phyloP scores from a whole-genome alignment of 1,140 invertebrate species.

The Lordiphosa mommai region DNA sequence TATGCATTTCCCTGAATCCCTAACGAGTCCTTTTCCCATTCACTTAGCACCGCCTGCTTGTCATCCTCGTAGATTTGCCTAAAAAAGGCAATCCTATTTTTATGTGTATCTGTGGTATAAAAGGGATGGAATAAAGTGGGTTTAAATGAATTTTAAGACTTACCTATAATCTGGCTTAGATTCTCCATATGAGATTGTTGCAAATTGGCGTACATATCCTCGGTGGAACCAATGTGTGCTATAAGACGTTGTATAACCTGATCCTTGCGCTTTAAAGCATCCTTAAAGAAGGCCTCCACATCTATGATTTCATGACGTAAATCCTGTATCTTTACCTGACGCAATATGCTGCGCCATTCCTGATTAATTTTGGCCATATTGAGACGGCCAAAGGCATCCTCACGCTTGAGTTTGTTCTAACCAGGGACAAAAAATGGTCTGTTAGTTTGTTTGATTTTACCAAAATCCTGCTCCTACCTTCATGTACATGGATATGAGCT shows the following conservation, averaged over 20 bases:
- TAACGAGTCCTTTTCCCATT: conserved; percentile 80
- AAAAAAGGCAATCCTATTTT: conserved; percentile 81
- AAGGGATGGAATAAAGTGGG: neutral
- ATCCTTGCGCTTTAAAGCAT: conserved; percentile 84
- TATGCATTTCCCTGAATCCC: conserved; percentile 74
- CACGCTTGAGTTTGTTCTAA: conserved; percentile 89
- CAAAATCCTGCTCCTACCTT: conserved; percentile 82
- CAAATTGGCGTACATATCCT: conserved; percentile 84
- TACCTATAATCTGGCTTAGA: conserved; percentile 85
- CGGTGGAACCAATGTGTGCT: conserved; percentile 84
- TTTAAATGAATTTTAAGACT: neutral
- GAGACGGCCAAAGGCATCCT: conserved; percentile 87
- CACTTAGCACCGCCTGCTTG: conserved; percentile 80
- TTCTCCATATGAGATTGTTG: conserved; percentile 85
- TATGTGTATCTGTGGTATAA: conserved; percentile 77
- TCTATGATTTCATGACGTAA: conserved; percentile 85
- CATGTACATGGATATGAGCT: conserved; percentile 87
- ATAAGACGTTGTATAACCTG: conserved; percentile 83
- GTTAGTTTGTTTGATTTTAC: neutral
- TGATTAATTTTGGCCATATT: conserved; percentile 92
- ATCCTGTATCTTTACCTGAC: conserved; percentile 87
- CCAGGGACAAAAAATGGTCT: conserved; percentile 1
- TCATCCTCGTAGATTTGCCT: conserved; percentile 81
- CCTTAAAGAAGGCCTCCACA: conserved; percentile 65
- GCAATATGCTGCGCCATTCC: conserved; percentile 88